Base-by-base conservation (phyloP, 2,888 invertebrate species). In the Troides helena region DNA sequence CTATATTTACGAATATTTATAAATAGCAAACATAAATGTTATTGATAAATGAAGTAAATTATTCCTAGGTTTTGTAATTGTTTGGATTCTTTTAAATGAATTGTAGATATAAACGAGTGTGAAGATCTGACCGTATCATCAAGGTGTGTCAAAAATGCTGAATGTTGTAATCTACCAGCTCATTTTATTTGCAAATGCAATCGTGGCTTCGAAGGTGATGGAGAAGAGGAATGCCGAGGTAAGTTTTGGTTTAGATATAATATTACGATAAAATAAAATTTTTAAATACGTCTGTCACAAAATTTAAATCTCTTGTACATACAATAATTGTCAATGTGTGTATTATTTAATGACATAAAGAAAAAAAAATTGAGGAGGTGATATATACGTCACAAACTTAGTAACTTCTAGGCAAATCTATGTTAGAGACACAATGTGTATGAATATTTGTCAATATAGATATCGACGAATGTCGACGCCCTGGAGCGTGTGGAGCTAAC, bases 171-270 rank as follows among this genome's bases (percentile, higher is more conserved):
- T 93, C 93, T 98, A 79, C 98, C 98, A 63, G 97, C 98, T 77
- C 97, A 98, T 93, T 98, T 97, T 90, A 95, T 98, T 78, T 98
- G 98, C 94, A 98, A 98, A 93, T 98, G 98, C 90, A 95, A 96
- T 80, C 95, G 97, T 72, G 98, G 98, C 70, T 98, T 95, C 82
- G 96, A 96, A 87, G 98, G 98, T 72, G 97, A 98, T 80, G 98
- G 98, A 58, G 98, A 98, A 93, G 95, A 95, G 78, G 95, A 95
- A 83, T 98, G 98, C 90, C 93, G 94, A 91, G 97, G 97, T 96
- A 83, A 60, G 62, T 65, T 46, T 12, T 36, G 8, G 21, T 18
- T 53, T 7, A 53, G 53, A 53, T n/a, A 21, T 21, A 21, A 21
- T 21, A 53, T 53, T 53, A 18, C 6, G 18, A n/a, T 12, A 7